Evolutionary conservation across 37 sponge, comb jelly and placozoan species (phyloP).

Genomic region (Mnemiopsis leidyi): DNA sequence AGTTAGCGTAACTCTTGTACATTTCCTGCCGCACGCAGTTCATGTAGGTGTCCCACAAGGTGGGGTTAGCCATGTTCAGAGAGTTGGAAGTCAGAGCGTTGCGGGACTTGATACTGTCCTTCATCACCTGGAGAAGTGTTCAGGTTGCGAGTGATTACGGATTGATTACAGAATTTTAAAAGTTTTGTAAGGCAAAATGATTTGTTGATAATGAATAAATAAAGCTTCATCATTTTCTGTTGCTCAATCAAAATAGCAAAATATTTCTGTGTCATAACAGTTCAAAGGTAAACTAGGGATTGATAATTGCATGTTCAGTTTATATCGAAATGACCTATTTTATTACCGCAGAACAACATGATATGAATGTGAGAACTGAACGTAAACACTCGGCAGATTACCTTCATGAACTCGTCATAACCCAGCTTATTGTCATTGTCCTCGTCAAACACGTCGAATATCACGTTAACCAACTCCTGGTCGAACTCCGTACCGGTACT

Average conservation of each 20-base stretch:
- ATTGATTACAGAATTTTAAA: too few relatives aligned
- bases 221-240: too few relatives aligned
- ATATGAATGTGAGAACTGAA: too few relatives aligned
- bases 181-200: too few relatives aligned
- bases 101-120: constrained; percentile 57
- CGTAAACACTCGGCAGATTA: too few relatives aligned
- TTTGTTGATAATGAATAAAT: too few relatives aligned
- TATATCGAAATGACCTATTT: too few relatives aligned
- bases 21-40: constrained; percentile 53
- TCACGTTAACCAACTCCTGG: constrained; percentile 15
- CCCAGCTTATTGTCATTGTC: constrained; percentile 53
- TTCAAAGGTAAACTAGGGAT: too few relatives aligned
- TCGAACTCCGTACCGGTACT: constrained; percentile 49
- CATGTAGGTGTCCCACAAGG: background rate
- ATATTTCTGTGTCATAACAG: too few relatives aligned
- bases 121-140: constrained; percentile 61
- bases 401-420: constrained; percentile 41
- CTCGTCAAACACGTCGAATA: constrained; percentile 59
- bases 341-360: too few relatives aligned
- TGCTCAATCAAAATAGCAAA: too few relatives aligned
- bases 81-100: background rate
- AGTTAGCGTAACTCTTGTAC: constrained; percentile 58
- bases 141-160: too few relatives aligned
- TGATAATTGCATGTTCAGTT: background rate
- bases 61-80: background rate